A percentile compares a stretch with the other conserved stretches of the same genome.
phyloP scores from a whole-genome alignment of 2,113 vertebrate genomes.

The Kryptolebias marmoratus region DNA sequence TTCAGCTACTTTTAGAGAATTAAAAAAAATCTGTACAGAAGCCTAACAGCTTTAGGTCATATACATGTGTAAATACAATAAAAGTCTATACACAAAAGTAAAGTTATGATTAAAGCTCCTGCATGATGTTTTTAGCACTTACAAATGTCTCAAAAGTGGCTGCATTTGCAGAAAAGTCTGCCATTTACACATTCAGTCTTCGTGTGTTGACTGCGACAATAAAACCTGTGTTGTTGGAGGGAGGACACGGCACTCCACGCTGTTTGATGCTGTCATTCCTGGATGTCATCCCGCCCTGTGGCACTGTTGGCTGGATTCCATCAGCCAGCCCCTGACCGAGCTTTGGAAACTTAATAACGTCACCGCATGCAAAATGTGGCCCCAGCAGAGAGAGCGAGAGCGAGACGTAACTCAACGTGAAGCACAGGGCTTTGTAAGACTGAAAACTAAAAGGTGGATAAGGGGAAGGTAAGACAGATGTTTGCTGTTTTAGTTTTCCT shows the following conservation, averaged over 20 bases:
- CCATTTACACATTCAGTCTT: not conserved
- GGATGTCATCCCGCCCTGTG: conserved; percentile 35
- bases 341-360: conserved; percentile 68
- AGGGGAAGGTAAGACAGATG: conserved; percentile 13
- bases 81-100: too few species aligned
- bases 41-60: too few species aligned
- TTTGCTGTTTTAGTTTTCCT: not conserved
- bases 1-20: too few species aligned
- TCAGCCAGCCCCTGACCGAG: conserved; percentile 19
- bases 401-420: conserved; percentile 12
- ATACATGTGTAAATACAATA: too few species aligned
- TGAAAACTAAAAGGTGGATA: conserved; percentile 1
- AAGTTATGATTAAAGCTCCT: too few species aligned
- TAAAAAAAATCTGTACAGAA: too few species aligned
- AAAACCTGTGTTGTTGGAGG: conserved; percentile 9
- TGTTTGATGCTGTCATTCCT: conserved; percentile 39
- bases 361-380: conserved; percentile 74
- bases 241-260: not conserved
- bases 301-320: conserved; percentile 27
- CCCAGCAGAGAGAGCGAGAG: conserved; percentile 7
- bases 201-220: not conserved
- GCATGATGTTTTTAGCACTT: too few species aligned
- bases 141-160: not conserved
- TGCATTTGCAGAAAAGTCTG: not conserved
- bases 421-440: conserved; percentile 8